These are phyloP conservation scores for Phataginus tricuspis DNA, from an alignment of 2,797 vertebrate genomes.

Conservation along the genomic window DNA sequence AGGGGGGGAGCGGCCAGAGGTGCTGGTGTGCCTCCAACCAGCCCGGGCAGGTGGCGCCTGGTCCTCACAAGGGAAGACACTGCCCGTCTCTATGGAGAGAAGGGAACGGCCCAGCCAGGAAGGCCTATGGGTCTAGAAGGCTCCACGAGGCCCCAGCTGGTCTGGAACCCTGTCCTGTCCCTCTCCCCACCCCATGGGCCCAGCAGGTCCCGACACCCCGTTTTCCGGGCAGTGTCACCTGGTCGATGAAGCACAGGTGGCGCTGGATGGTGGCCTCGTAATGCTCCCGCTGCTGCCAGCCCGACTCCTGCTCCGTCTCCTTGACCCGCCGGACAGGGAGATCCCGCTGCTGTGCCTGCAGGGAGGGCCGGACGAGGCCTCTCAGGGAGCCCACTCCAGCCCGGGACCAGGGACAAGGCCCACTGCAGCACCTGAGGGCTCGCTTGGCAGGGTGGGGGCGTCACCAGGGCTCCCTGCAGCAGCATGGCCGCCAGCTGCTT, in stretches of 20 bases:
- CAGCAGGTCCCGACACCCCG: fast-evolving
- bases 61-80: background rate
- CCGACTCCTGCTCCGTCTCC: conserved; percentile 93
- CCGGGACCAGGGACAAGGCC: too few relatives aligned
- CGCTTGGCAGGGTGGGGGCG: background rate
- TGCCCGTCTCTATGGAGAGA: fast-evolving
- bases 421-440: background rate
- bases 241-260: conserved; percentile 96
- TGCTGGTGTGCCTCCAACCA: background rate
- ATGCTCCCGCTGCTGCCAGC: conserved; percentile 92
- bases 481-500: conserved; percentile 91
- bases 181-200: background rate
- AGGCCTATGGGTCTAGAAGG: background rate
- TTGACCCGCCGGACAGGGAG: conserved; percentile 90
- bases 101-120: background rate
- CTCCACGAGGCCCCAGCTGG: fast-evolving
- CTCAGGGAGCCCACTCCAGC: background rate
- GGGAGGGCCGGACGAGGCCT: fast-evolving
- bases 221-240: conserved; percentile 83
- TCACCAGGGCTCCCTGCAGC: conserved; percentile 94
- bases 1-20: background rate
- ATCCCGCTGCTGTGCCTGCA: conserved; percentile 94
- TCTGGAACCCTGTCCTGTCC: background rate
- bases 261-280: conserved; percentile 96
- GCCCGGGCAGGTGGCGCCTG: fast-evolving